Evolutionary conservation across 2,113 vertebrate species (phyloP), one percentile per base, ranked within the genome.

Genomic region (Cyrtonyx montezumae): DNA sequence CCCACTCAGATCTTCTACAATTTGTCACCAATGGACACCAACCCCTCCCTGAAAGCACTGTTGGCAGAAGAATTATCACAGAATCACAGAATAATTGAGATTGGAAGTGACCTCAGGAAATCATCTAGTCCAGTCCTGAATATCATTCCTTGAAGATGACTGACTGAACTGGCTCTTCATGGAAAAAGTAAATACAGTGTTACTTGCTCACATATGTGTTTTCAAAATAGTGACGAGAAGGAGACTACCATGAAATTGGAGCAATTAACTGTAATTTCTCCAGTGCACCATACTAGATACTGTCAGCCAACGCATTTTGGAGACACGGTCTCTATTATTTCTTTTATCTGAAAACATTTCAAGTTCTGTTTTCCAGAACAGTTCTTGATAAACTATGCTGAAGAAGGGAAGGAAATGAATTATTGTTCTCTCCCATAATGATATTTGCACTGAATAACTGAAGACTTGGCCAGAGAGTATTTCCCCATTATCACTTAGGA

Each of bases 1-100:
- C 9, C 11, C 36, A n/a, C 8, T 77, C 11, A 3, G 0, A 0
- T 48, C 32, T 85, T 79, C 53, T 56, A 9, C 3, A 22, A 3
- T 79, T 65, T 20, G 40, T 13, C 30, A 34, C 36, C 36, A 43
- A 5, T 11, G 25, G 45, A 43, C 45, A 58, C 10, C 43, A 45
- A 21, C 4, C 5, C 26, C 43, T 69, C 10, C 37, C 22, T 6
- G 13, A 68, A 28, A 76, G n/a, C 11, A 8, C 20, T 7, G 0
- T 3, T 55, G 51, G 20, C 59, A 68, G n/a, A 12, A 43, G 2
- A 22, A 6, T 40, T 70, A 26, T 53, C 78, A 62, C 17, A 48
- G 61, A 87, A 28, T 53, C 45, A n/a, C n/a, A 26, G 20, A 40
- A 9, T 2, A 34, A 13, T 2, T 81, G 42, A 34, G 4, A 13